Percentiles rank a stretch among this genome's conserved stretches.
These are phyloP conservation scores for Percina caprodes DNA, from an alignment of 2,113 vertebrate genomes.

Conservation along the genomic window DNA sequence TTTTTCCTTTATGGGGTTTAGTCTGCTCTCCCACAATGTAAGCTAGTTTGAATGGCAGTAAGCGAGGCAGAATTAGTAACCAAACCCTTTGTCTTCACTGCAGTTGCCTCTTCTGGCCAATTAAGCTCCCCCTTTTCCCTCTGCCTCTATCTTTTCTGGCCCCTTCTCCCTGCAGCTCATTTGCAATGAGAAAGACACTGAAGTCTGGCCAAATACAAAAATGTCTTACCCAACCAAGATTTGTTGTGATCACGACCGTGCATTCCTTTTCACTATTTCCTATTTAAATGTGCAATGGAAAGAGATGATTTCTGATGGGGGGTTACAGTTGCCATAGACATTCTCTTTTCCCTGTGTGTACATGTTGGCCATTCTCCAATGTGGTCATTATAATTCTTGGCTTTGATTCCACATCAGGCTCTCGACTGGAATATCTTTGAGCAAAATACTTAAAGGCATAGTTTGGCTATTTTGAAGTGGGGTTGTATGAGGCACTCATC, in stretches of 20 bases:
- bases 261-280: not conserved
- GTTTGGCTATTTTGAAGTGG: too few relatives aligned
- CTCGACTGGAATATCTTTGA: not conserved
- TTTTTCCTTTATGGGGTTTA: conserved; percentile 44
- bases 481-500: too few relatives aligned
- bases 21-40: conserved; percentile 22
- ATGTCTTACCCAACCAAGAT: conserved; percentile 56
- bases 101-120: conserved; percentile 55
- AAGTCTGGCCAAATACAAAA: conserved; percentile 64
- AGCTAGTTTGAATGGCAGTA: conserved; percentile 52
- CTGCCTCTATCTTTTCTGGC: conserved; percentile 25
- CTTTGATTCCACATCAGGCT: not conserved
- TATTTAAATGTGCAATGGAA: conserved; percentile 22
- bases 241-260: conserved; percentile 41
- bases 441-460: not conserved
- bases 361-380: too few relatives aligned
- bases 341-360: not conserved
- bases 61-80: conserved; percentile 61
- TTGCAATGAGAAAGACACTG: conserved; percentile 52
- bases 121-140: conserved; percentile 40
- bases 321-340: conserved; percentile 16
- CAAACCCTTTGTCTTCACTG: conserved; percentile 50
- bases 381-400: not conserved
- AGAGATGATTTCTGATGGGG: conserved; percentile 19
- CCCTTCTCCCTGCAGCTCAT: conserved; percentile 47